These are phyloP conservation scores for Zeus faber DNA, from an alignment of 2,113 vertebrate genomes.

Conservation along the genomic window DNA sequence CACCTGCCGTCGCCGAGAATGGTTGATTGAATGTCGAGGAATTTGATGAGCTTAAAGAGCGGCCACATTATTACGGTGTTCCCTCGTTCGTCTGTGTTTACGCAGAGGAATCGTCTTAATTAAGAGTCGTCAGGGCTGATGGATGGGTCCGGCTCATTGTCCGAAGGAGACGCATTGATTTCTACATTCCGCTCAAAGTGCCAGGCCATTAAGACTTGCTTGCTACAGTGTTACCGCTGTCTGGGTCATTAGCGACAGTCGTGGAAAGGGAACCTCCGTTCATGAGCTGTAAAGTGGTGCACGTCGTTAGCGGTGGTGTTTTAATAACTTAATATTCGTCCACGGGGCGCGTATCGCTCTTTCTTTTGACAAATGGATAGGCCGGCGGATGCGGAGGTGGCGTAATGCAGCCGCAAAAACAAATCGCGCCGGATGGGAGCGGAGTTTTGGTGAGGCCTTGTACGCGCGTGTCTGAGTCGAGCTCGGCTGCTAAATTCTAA, in stretches of 20 bases:
- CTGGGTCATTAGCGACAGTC: constrained; percentile 6
- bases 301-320: background rate
- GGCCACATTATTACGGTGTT: constrained; percentile 34
- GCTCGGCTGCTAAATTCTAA: constrained; percentile 78
- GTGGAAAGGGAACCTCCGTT: too few relatives aligned
- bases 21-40: constrained; percentile 48
- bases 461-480: constrained; percentile 64
- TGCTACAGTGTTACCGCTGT: constrained; percentile 29
- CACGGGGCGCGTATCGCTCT: background rate
- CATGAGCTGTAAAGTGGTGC: too few relatives aligned
- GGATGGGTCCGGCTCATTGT: constrained; percentile 40
- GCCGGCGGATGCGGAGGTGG: constrained; percentile 37
- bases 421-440: constrained; percentile 57
- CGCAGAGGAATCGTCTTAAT: constrained; percentile 58
- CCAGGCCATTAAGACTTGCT: background rate
- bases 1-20: constrained; percentile 34
- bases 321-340: constrained; percentile 3
- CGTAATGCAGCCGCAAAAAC: constrained; percentile 32
- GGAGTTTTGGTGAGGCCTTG: constrained; percentile 61
- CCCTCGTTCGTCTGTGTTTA: constrained; percentile 47
- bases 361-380: constrained; percentile 13
- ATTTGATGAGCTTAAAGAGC: constrained; percentile 32
- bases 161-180: constrained; percentile 59
- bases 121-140: constrained; percentile 50
- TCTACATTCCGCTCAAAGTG: constrained; percentile 53